A percentile compares a stretch with the other conserved stretches of the same genome.
phyloP scores from a whole-genome alignment of 2,113 vertebrate species.

The Garra rufa region DNA sequence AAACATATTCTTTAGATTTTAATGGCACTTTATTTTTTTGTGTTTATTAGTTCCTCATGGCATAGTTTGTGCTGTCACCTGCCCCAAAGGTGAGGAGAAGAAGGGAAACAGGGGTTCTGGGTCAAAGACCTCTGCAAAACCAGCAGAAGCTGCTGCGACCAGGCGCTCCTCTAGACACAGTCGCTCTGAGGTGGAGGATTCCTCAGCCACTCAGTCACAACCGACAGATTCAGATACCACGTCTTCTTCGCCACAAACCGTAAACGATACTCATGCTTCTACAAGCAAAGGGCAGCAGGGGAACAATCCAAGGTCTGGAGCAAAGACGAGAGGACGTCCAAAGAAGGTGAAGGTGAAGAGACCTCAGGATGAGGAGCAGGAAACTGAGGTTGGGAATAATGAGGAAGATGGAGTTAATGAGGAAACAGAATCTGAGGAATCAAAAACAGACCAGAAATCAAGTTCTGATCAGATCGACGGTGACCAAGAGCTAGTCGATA shows the following conservation, averaged over 20 bases:
- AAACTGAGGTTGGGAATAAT: conserved; percentile 16
- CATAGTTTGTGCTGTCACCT: conserved; percentile 82
- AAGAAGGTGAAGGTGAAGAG: conserved; percentile 74
- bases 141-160: conserved; percentile 75
- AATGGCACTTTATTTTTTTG: background rate
- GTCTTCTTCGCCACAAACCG: conserved; percentile 53
- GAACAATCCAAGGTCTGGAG: conserved; percentile 64
- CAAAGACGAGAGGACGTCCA: conserved; percentile 82
- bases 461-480: conserved; percentile 11
- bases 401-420: conserved; percentile 48
- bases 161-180: conserved; percentile 85
- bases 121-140: conserved; percentile 84
- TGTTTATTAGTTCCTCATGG: conserved; percentile 78
- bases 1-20: background rate
- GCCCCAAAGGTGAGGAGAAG: conserved; percentile 91
- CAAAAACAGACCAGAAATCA: conserved; percentile 52
- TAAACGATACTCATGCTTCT: conserved; percentile 35
- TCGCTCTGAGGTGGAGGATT: conserved; percentile 78
- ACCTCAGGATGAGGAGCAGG: conserved; percentile 54
- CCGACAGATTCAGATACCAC: conserved; percentile 77
- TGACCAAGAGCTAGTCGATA: conserved; percentile 14
- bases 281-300: conserved; percentile 56
- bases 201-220: conserved; percentile 75
- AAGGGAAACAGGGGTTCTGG: conserved; percentile 83
- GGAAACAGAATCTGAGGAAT: conserved; percentile 55